A percentile compares a stretch with the other conserved stretches of the same genome.
Evolutionary conservation across 2,113 vertebrate genomes (phyloP).

Genomic region (Hipposideros armiger): DNA sequence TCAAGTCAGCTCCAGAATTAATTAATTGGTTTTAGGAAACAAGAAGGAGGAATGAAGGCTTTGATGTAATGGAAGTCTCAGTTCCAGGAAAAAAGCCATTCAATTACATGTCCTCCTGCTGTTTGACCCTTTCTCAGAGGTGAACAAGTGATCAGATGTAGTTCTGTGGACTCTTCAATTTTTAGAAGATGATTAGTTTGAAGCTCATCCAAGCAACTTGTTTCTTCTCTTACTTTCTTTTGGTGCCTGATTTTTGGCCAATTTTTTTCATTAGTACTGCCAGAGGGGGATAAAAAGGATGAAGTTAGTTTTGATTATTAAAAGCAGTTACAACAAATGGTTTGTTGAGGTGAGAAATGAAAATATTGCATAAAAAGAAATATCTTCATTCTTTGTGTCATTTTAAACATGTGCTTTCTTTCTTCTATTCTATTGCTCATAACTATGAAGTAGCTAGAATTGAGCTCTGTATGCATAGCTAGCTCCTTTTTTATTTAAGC

Average conservation of each 20-base stretch:
- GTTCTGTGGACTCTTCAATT: constrained; percentile 26
- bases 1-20: constrained; percentile 54
- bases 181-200: constrained; percentile 55
- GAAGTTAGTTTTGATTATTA: constrained; percentile 58
- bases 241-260: constrained; percentile 31
- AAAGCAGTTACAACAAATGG: constrained; percentile 20
- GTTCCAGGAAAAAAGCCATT: constrained; percentile 56
- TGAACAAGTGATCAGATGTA: constrained; percentile 46
- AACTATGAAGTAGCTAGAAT: neutral
- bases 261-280: constrained; percentile 47
- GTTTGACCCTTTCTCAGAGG: constrained; percentile 42
- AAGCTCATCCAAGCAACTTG: constrained; percentile 37
- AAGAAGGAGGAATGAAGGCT: neutral
- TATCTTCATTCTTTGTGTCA: constrained; percentile 27
- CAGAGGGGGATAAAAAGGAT: constrained; percentile 11
- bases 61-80: constrained; percentile 53
- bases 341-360: constrained; percentile 24
- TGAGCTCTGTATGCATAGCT: constrained; percentile 12
- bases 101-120: constrained; percentile 43
- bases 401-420: constrained; percentile 49
- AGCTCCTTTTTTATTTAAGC: constrained; percentile 37
- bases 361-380: constrained; percentile 32
- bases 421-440: constrained; percentile 5
- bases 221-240: constrained; percentile 57
- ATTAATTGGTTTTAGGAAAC: neutral